Evolutionary conservation across 1,140 invertebrate genomes (phyloP), one percentile per base, ranked within the genome.

Genomic region (Phymorhynchus buccinoides): DNA sequence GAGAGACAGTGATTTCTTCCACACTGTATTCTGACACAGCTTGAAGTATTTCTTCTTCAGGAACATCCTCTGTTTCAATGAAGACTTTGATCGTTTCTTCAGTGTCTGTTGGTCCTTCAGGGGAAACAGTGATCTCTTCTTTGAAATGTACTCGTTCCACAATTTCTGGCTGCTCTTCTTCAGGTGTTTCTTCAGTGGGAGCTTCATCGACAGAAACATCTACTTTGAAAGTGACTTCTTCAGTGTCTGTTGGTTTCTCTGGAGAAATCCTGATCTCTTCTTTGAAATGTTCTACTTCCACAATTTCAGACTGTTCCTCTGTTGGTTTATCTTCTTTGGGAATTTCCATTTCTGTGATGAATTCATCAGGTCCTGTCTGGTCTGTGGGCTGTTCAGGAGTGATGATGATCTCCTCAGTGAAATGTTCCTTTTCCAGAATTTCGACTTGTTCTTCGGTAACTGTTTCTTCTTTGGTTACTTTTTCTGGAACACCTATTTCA

Each of bases 121-220:
- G n/a, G 30, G 3, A 35, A 80, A 85, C 62, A 0, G 41, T 62
- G 18, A 85, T 85, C 35, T 85, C 84, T 81, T 85, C 84, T 71
- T 85, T 80, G 52, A 42, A 71, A 42, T 79, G 78, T 80, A 80
- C 71, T 18, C n/a, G 42, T 56, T 39, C 39, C 30, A 75, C 66
- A n/a, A 71, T 7, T 41, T 75, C 71, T 0, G 84, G 85, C 82
- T 88, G 80, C 86, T 89, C 86, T 52, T 83, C 77, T 86, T 89
- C 85, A 77, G 87, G 82, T 37, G 52, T 66, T 12, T 66, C 81
- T 85, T 86, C 80, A 79, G 86, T 84, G 30, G 85, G 52, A 22
- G 12, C 71, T 39, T 75, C 71, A 32, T n/a, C 16, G 32, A 16
- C 71, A 35, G 39, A 32, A 18, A 37, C 16, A 37, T 37, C 32